phyloP scores from a whole-genome alignment of 2,888 invertebrate genomes.

The Leucania comma region DNA sequence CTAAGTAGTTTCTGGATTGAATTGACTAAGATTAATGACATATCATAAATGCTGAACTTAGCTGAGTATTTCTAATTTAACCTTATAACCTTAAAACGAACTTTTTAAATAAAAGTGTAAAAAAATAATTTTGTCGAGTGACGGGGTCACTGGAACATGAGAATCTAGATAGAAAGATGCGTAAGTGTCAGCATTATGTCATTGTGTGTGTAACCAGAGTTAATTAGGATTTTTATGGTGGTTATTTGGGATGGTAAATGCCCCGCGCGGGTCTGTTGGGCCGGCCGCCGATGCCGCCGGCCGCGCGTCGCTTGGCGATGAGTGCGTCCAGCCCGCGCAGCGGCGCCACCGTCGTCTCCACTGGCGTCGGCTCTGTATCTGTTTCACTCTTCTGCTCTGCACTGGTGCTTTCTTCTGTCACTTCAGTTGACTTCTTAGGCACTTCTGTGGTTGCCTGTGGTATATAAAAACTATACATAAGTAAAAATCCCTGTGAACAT shows the following conservation, averaged over 20 bases:
- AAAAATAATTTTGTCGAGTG: conserved; percentile 20
- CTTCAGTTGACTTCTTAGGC: conserved; percentile 82
- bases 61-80: conserved; percentile 44
- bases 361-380: conserved; percentile 80
- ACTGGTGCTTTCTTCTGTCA: conserved; percentile 84
- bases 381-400: conserved; percentile 80
- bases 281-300: conserved; percentile 81
- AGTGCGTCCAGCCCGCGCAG: conserved; percentile 93
- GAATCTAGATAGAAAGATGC: conserved; percentile 15
- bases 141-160: conserved; percentile 20
- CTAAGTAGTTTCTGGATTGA: conserved; percentile 83
- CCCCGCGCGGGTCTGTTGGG: conserved; percentile 81
- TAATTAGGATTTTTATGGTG: conserved; percentile 41
- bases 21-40: conserved; percentile 87
- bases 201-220: conserved; percentile 57
- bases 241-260: conserved; percentile 73
- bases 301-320: conserved; percentile 93
- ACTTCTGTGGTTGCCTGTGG: conserved; percentile 84
- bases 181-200: conserved; percentile 66
- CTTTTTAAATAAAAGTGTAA: conserved; percentile 55
- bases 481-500: background rate
- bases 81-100: conserved; percentile 27
- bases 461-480: conserved; percentile 10
- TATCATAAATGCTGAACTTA: conserved; percentile 68
- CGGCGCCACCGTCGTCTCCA: conserved; percentile 89